These are phyloP conservation scores for Meiosimyza platycephala DNA, from an alignment of 2,888 invertebrate species.

Conservation along the genomic window DNA sequence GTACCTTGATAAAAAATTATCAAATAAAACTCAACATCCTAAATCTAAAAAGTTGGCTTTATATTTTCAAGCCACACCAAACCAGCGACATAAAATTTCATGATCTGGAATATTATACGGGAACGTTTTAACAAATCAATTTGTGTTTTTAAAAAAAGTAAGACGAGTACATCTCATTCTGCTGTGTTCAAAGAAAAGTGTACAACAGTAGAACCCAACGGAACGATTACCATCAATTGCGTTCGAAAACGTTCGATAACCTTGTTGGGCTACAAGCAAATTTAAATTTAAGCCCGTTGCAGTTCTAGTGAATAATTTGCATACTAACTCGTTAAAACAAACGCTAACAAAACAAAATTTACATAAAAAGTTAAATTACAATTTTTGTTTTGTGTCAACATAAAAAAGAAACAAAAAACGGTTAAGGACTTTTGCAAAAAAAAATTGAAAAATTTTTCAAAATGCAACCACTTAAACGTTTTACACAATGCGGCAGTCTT, in stretches of 20 bases:
- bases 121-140: slow-evolving; percentile 36
- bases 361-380: slow-evolving; percentile 39
- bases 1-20: slow-evolving; percentile 10
- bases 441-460: slow-evolving; percentile 36
- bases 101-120: slow-evolving; percentile 44
- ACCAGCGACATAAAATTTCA: slow-evolving; percentile 26
- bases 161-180: slow-evolving; percentile 5
- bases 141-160: slow-evolving; percentile 26
- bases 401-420: background rate
- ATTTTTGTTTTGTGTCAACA: background rate
- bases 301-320: slow-evolving; percentile 38
- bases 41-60: slow-evolving; percentile 6
- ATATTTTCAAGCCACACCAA: background rate
- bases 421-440: background rate
- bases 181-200: background rate
- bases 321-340: background rate
- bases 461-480: slow-evolving; percentile 67
- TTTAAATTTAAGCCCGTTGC: slow-evolving; percentile 21
- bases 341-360: slow-evolving; percentile 33
- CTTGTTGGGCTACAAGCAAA: slow-evolving; percentile 39
- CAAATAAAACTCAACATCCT: background rate
- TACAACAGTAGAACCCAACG: slow-evolving; percentile 6
- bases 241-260: slow-evolving; percentile 33
- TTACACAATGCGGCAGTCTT: slow-evolving; percentile 67
- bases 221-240: slow-evolving; percentile 22